These are phyloP conservation scores for Andrena hattorfiana DNA, from an alignment of 2,888 invertebrate genomes.

Conservation along the genomic window DNA sequence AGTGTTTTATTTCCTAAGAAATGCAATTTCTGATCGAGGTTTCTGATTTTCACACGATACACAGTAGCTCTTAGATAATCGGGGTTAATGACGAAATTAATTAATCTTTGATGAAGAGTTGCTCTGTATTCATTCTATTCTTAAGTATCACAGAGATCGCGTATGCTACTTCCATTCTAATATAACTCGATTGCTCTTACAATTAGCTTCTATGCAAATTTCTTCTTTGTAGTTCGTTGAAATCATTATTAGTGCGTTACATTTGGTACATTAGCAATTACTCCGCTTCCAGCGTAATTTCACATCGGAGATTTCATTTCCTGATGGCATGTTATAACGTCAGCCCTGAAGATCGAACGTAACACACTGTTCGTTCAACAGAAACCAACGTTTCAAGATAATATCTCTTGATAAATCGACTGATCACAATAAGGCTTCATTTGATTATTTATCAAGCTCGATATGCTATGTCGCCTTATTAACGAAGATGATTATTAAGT, in stretches of 20 bases:
- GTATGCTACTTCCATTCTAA: no score
- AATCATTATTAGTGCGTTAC: no score
- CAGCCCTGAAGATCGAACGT: no score
- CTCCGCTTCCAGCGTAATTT: no score
- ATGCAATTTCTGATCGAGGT: not conserved
- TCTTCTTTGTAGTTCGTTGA: no score
- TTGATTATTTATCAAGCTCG: not conserved
- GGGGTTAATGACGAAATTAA: not conserved
- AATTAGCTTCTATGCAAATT: no score
- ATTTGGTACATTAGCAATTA: no score
- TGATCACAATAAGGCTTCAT: not conserved
- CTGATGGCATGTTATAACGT: no score
- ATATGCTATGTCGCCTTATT: not conserved
- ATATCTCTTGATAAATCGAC: not conserved
- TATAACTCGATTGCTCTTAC: no score
- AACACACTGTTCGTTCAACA: not conserved
- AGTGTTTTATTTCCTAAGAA: not conserved
- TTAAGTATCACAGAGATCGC: constrained; percentile 2
- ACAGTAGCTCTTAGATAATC: not conserved
- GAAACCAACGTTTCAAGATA: not conserved
- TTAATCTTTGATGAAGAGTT: not conserved
- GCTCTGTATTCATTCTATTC: not conserved
- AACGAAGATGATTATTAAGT: no score
- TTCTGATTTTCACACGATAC: not conserved
- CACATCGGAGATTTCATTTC: no score